Percentiles rank a stretch among this genome's conserved stretches.
Evolutionary conservation across 2,888 invertebrate genomes (phyloP).

Genomic region (Epinotia nisella): DNA sequence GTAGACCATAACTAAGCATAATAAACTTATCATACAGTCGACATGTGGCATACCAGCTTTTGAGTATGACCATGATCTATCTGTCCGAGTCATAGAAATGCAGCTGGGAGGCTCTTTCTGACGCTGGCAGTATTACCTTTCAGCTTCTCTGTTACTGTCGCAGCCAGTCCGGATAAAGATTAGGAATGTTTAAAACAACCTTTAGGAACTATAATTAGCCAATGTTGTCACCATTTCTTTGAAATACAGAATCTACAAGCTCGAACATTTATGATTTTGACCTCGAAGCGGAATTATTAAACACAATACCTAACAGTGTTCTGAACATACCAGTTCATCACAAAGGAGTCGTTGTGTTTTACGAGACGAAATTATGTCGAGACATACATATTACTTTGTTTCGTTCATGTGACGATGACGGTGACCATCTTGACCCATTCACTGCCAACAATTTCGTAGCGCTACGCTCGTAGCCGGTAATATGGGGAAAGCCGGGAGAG

Average conservation of each 20-base stretch:
- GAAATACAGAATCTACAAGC: slow-evolving; percentile 2
- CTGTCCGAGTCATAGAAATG: no score
- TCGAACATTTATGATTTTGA: slow-evolving; percentile 17
- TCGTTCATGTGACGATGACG: background rate
- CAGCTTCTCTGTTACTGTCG: no score
- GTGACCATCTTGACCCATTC: background rate
- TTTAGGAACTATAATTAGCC: background rate
- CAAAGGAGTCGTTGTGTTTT: slow-evolving; percentile 14
- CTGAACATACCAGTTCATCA: background rate
- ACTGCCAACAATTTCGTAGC: no score
- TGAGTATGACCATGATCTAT: no score
- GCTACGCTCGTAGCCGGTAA: no score
- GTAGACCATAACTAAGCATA: no score
- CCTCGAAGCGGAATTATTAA: background rate
- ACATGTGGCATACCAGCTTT: no score
- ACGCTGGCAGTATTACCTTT: no score
- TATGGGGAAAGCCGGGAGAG: no score
- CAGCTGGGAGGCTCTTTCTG: no score
- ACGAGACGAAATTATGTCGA: slow-evolving; percentile 1
- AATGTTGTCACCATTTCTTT: slow-evolving; percentile 11
- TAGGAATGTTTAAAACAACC: background rate
- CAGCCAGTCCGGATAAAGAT: no score
- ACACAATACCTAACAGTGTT: background rate
- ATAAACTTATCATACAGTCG: no score
- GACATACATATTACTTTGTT: background rate